A percentile compares a stretch with the other conserved stretches of the same genome.
Conservation (phyloP, 1,140 invertebrate species). For the Sitobion miscanthi region DNA sequence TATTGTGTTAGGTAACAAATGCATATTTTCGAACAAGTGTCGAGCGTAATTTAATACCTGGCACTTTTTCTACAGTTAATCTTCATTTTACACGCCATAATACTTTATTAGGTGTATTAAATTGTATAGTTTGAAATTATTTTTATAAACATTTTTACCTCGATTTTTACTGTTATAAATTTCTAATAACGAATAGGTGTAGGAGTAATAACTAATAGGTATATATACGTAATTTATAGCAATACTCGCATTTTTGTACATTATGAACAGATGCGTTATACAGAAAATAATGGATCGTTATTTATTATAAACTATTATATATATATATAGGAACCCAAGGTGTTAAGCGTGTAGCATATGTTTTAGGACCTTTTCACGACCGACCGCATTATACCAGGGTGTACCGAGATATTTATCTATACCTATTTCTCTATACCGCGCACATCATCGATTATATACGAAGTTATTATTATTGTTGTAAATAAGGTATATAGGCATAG, state of each 20-base stretch:
- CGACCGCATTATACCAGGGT: background rate
- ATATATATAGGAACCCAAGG: background rate
- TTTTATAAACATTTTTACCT: background rate
- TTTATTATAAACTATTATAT: constrained; percentile 7
- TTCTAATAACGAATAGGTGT: background rate
- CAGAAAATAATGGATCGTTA: constrained; percentile 1
- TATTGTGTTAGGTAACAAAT: too few species aligned
- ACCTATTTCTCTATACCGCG: background rate
- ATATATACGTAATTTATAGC: background rate
- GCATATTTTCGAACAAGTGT: background rate
- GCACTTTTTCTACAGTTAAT: background rate
- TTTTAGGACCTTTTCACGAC: background rate
- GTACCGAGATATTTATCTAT: background rate
- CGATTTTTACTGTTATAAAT: background rate
- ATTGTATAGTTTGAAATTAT: background rate
- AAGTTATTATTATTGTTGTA: background rate
- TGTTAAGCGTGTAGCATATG: background rate
- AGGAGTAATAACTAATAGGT: background rate
- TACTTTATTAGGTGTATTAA: background rate
- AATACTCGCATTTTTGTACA: background rate
- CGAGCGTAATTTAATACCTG: background rate
- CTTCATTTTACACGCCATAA: background rate
- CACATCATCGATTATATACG: background rate
- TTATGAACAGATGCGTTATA: constrained; percentile 11
- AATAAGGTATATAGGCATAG: background rate